These are phyloP conservation scores for Helarctos malayanus DNA, from an alignment of 2,797 vertebrate species.

Conservation along the genomic window DNA sequence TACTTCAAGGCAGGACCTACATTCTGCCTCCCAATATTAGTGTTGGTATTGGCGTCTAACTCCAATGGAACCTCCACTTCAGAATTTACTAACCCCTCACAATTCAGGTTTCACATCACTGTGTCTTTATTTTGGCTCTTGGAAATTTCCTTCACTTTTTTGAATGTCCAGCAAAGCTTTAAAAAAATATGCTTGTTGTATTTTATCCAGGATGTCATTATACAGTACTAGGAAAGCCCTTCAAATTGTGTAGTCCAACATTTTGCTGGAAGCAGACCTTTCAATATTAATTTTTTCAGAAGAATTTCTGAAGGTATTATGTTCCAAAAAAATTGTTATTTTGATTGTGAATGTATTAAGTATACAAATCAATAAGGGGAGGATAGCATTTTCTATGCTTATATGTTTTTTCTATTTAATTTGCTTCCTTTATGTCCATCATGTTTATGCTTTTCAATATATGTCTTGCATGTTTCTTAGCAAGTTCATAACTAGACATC, in stretches of 20 bases:
- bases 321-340: not conserved
- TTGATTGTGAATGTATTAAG: conserved; percentile 6
- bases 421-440: not conserved
- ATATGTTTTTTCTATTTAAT: not conserved
- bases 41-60: not conserved
- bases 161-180: not conserved
- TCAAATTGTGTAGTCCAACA: not conserved
- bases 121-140: conserved; percentile 15
- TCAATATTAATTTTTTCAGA: not conserved
- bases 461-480: not conserved
- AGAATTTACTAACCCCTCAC: not conserved
- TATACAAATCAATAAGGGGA: not conserved
- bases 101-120: not conserved
- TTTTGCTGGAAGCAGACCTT: not conserved
- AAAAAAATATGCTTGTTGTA: not conserved
- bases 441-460: not conserved
- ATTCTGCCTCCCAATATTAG: not conserved
- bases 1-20: not conserved
- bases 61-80: not conserved
- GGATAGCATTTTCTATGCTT: not conserved
- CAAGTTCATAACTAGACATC: not conserved
- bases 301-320: not conserved
- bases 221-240: not conserved
- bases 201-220: not conserved
- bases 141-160: not conserved